A percentile compares a stretch with the other conserved stretches of the same genome.
phyloP scores from a whole-genome alignment of 35 echinoderm and acorn worm genomes.

The Hemicentrotus pulcherrimus region DNA sequence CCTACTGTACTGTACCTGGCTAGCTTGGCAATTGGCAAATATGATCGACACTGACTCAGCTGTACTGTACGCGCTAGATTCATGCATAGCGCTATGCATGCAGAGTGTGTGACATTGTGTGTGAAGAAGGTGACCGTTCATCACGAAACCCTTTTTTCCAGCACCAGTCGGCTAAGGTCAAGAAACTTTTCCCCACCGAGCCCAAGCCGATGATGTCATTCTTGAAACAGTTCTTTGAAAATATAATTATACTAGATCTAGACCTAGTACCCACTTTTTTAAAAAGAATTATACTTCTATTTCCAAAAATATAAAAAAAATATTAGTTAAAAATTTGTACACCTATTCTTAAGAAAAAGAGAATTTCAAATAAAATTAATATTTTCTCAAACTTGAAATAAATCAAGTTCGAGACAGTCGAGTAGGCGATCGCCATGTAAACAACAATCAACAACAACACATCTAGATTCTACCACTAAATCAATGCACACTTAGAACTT shows the following conservation, averaged over 20 bases:
- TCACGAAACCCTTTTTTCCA: background rate
- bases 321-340: background rate
- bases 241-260: background rate
- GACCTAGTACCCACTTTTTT: background rate
- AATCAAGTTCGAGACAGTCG: too few species aligned
- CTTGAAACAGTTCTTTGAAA: background rate
- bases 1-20: too few species aligned
- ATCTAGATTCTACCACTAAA: background rate
- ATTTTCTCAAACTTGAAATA: too few species aligned
- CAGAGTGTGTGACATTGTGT: too few species aligned
- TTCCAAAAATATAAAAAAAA: background rate
- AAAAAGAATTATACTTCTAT: background rate
- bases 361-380: too few species aligned
- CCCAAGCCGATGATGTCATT: slow-evolving; percentile 14
- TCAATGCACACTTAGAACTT: background rate
- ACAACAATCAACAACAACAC: background rate
- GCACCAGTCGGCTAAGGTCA: background rate
- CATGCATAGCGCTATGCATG: too few species aligned
- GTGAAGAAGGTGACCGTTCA: background rate
- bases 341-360: too few species aligned
- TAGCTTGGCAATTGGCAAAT: too few species aligned
- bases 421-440: slow-evolving; percentile 17
- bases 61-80: too few species aligned
- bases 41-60: too few species aligned
- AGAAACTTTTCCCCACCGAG: background rate